Percentiles rank a stretch among this genome's conserved stretches.
These are phyloP conservation scores for Bombus impatiens DNA, from an alignment of 1,140 invertebrate genomes.

Conservation along the genomic window DNA sequence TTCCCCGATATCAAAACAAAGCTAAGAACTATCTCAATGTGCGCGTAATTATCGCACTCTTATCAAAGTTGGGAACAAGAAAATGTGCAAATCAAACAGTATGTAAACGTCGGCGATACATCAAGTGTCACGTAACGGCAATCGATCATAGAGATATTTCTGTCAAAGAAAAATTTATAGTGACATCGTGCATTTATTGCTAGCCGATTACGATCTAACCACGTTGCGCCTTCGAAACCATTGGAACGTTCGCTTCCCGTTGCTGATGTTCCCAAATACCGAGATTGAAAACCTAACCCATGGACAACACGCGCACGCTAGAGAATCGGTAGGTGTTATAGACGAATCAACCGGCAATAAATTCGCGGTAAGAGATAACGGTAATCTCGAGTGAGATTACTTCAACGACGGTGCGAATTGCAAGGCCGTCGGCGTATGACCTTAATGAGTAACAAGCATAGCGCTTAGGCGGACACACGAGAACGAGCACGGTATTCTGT, in stretches of 20 bases:
- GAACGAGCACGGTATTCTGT: slow-evolving; percentile 46
- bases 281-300: slow-evolving; percentile 28
- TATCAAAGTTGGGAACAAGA: not conserved
- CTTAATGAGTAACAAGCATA: slow-evolving; percentile 77
- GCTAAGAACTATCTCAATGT: not conserved
- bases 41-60: not conserved
- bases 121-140: not conserved
- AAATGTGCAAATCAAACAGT: not conserved
- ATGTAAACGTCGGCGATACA: not conserved
- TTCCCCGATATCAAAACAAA: not conserved
- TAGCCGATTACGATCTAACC: not conserved
- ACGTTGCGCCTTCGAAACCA: slow-evolving; percentile 29
- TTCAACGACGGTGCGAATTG: slow-evolving; percentile 70
- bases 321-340: slow-evolving; percentile 37
- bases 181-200: not conserved
- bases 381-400: slow-evolving; percentile 63
- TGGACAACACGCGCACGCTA: slow-evolving; percentile 8
- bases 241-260: not conserved
- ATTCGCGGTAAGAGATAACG: slow-evolving; percentile 67
- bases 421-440: slow-evolving; percentile 77
- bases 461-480: slow-evolving; percentile 50
- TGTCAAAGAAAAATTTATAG: not conserved
- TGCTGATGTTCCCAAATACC: slow-evolving; percentile 25
- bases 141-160: slow-evolving; percentile 14
- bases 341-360: slow-evolving; percentile 61